These are phyloP conservation scores for Poecilus cupreus DNA, from an alignment of 2,888 invertebrate genomes.

Conservation along the genomic window DNA sequence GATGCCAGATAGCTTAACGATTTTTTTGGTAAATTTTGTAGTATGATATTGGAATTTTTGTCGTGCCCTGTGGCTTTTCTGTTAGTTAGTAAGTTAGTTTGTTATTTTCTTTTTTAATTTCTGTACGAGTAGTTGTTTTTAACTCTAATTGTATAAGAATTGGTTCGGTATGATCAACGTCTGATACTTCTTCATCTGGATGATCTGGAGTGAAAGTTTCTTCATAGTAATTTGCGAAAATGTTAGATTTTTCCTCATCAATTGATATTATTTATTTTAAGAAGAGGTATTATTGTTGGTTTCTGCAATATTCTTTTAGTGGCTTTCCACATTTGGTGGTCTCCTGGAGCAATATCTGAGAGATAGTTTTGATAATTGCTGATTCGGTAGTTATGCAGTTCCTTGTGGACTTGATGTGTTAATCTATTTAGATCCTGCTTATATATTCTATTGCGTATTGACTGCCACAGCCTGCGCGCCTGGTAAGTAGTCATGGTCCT, in stretches of 20 bases:
- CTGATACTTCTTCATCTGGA: background rate
- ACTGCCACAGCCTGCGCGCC: slow-evolving; percentile 45
- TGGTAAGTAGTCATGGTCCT: background rate
- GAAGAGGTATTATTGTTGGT: background rate
- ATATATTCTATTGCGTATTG: too few species aligned
- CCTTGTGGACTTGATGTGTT: slow-evolving; percentile 40
- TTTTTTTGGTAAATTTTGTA: too few species aligned
- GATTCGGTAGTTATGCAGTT: slow-evolving; percentile 45
- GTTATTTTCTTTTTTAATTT: background rate
- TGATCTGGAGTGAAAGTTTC: background rate
- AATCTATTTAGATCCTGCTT: slow-evolving; percentile 36
- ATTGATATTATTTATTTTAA: background rate
- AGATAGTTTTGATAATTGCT: slow-evolving; percentile 55
- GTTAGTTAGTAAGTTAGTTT: background rate
- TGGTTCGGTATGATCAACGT: background rate
- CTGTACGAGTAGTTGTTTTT: background rate
- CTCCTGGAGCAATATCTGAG: background rate
- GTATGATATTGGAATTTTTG: background rate
- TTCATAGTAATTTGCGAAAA: background rate
- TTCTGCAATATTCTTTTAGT: background rate
- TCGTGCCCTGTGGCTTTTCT: background rate
- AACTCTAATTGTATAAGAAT: background rate
- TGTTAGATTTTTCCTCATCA: too few species aligned
- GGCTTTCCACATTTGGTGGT: slow-evolving; percentile 13
- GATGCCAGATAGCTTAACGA: background rate